Evolutionary conservation across 2,797 vertebrate species (phyloP).

Genomic region (Aldrovandia affinis): DNA sequence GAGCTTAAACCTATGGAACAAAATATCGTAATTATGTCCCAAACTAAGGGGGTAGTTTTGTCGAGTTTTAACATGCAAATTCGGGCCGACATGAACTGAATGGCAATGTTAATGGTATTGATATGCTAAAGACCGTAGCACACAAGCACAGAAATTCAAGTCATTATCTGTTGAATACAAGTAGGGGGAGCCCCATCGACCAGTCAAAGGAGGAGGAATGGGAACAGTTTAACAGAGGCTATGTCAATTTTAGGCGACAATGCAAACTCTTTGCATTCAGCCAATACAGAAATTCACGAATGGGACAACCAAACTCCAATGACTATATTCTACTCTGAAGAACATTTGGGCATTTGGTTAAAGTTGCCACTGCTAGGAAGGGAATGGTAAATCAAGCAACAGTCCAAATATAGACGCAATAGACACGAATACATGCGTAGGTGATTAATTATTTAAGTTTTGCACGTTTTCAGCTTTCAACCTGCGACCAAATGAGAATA

Average conservation of each 20-base stretch:
- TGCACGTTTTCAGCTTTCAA: neutral
- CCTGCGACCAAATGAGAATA: too few relatives aligned
- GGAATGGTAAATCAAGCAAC: neutral
- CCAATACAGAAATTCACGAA: neutral
- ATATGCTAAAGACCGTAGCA: conserved; percentile 28
- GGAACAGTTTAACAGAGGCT: neutral
- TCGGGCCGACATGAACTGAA: conserved; percentile 9
- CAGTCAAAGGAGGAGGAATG: neutral
- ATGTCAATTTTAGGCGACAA: neutral
- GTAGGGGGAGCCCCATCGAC: neutral
- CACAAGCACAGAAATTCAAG: conserved; percentile 12
- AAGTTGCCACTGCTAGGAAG: neutral
- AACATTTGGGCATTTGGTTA: neutral
- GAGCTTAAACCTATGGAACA: conserved; percentile 36
- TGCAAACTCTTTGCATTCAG: neutral
- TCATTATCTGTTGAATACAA: conserved; percentile 15
- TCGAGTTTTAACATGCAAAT: conserved; percentile 36
- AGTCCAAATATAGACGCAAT: neutral
- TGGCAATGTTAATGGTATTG: conserved; percentile 30
- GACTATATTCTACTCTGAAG: neutral
- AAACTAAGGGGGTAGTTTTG: conserved; percentile 23
- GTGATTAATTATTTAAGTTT: neutral
- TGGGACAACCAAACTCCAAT: neutral
- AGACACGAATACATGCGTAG: neutral
- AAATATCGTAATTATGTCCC: conserved; percentile 38